Evolutionary conservation across 2,113 vertebrate genomes (phyloP).

Genomic region (Corydoras maculifer): DNA sequence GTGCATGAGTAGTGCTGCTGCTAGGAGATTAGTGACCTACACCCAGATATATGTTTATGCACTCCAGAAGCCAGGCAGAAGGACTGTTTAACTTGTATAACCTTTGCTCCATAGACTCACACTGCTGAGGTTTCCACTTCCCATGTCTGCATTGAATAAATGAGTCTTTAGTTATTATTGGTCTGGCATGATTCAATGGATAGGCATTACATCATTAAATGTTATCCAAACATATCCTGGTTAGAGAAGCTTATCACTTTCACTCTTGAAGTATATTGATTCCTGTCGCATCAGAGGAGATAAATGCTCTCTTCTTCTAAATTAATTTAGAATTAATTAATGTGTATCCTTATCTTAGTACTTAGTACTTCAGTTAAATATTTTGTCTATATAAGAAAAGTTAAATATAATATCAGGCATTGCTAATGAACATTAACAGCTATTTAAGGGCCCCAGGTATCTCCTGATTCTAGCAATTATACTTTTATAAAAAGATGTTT

Average conservation of each 20-base stretch:
- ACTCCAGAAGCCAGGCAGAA: conserved; percentile 42
- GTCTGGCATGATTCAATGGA: conserved; percentile 52
- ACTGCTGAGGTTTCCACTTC: conserved; percentile 12
- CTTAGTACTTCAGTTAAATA: no score
- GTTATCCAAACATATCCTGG: conserved; percentile 34
- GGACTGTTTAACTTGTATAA: conserved; percentile 40
- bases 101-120: conserved; percentile 34
- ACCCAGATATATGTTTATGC: conserved; percentile 45
- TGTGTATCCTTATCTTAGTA: no score
- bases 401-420: no score
- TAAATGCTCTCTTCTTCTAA: conserved; percentile 1
- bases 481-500: no score
- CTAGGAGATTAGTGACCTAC: conserved; percentile 55
- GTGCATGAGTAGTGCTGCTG: conserved; percentile 50
- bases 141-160: conserved; percentile 17
- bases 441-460: no score
- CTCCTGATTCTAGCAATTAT: no score
- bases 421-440: no score
- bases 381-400: no score
- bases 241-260: conserved; percentile 36
- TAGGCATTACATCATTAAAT: conserved; percentile 35
- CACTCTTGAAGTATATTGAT: conserved; percentile 19
- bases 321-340: conserved; percentile 1
- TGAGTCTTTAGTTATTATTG: conserved; percentile 38
- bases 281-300: conserved; percentile 6